Evolutionary conservation across 2,797 vertebrate species (phyloP), one percentile per base, ranked within the genome.

Genomic region (Siniperca obscura): DNA sequence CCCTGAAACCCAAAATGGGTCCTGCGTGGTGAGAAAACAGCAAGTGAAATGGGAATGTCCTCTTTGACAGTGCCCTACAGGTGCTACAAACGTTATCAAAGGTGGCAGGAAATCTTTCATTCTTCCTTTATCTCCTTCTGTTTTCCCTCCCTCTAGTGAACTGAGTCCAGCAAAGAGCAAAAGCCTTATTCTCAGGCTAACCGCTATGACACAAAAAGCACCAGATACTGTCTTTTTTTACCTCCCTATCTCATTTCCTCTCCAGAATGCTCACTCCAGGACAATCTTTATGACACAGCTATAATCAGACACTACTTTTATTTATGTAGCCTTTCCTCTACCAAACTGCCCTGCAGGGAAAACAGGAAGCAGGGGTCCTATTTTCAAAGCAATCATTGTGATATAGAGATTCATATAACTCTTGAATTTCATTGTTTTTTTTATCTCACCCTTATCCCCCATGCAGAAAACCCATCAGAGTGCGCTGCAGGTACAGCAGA

Each of bases 401-500:
- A 81, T 74, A 44, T 73, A 74, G 59, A 71, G 64, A 68, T 74
- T 78, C 64, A 38, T 71, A 57, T 70, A 73, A 74, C 11, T 61
- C 50, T 78, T 80, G 53, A 60, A 81, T 60, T 82, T 78, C 34
- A 74, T 75, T 76, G 12, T 69, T 82, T n/a, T 40, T 40, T 48
- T 73, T 52, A 62, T 87, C 64, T 76, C 56, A 44, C n/a, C 50
- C 30, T 76, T 44, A 13, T 13, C 62, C 50, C 48, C n/a, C 3
- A 4, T 71, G 48, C 76, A 97, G 97, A 98, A 98, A 95, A 98
- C 97, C 0, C 97, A 98, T 86, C 97, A 98, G 91, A 98, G 97
- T 46, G 96, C 98, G 0, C 96, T 99, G 86, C 98, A 99, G 94
- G 98, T 99, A 34, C 98, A 99, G 94, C 98, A 99, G 94, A 99